Evolutionary conservation across 2,888 invertebrate genomes (phyloP), one percentile per base, ranked within the genome.

Genomic region (Rugalucina vietnamica): DNA sequence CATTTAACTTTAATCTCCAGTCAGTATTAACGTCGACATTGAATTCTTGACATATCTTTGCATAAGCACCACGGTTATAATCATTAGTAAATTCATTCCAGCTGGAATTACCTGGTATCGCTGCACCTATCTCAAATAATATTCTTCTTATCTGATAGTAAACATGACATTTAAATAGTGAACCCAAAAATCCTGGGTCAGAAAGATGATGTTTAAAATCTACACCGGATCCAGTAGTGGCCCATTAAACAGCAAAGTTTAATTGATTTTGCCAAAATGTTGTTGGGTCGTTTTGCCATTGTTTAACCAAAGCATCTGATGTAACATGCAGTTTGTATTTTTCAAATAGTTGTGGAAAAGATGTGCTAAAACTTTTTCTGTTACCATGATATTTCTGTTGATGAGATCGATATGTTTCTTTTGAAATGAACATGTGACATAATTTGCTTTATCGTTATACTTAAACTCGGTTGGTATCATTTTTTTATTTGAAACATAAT

Each of bases 141-240:
- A 78, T 77, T 36, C 82, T 8, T 69, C 82, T 82, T 73, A 71
- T 82, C 39, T 74, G 74, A 24, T 78, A 75, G 60, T 82, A 82
- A 54, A 75, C 75, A 54, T 82, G 82, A 27, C 78, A 82, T 18
- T 37, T 18, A 49, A 75, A 75, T 37, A 82, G 32, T 32, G 82
- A 36, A 32, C 71, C 74, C n/a, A 60, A 54, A 34, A 74, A 12
- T 1, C 50, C 69, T 49, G 14, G 49, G 29, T 74, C 74, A 37
- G 50, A 74, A 27, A 78, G 24, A 32, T 78, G 78, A 37, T 78
- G 49, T 3, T 69, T 78, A 34, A 39, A 39, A 70, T 78, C 74
- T 18, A 81, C 76, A 29, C 85, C 82, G 69, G 78, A 85, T 14
- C 85, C 85, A n/a, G 82, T 75, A n/a, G 73, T 85, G n/a, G 79